Evolutionary conservation across 2,888 invertebrate species (phyloP), one percentile per base, ranked within the genome.

Genomic region (Mesoligia furuncula): DNA sequence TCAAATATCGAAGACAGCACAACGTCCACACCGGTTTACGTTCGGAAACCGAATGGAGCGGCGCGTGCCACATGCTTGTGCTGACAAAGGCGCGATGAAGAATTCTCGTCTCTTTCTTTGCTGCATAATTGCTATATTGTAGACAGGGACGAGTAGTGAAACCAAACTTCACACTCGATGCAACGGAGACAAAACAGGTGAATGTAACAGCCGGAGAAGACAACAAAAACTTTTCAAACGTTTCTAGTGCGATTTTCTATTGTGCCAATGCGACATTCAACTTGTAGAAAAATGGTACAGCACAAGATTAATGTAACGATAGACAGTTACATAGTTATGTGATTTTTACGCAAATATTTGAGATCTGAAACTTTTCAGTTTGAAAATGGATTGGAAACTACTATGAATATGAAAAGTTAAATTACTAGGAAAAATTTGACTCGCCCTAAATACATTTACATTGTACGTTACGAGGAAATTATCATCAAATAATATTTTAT

Each of bases 1-100:
- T 91, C 88, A 87, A 88, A 90, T 92, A 88, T 86, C 87, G 83
- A 81, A 89, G 88, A 84, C 86, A 79, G 78, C 90, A 84, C 88
- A 62, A 93, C 96, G 95, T 94, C 95, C 90, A 87, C 90, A 86
- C 91, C 86, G 90, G 87, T 81, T 91, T 90, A 87, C 94, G 95
- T 92, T 95, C 95, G 92, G 89, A 93, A 93, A 94, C 95, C 94
- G 96, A 96, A 96, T 96, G 95, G 93, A 93, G 92, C 91, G 94
- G 94, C 96, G 96, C 96, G 96, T 96, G 96, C 95, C 95, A 94
- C 95, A 95, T 94, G 95, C 92, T 93, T 88, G 89, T 90, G 89
- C 92, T 90, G 90, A 85, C 85, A 86, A 85, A 91, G 90, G 90
- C 90, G 90, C 89, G 87, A 87, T 88, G 83, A 92, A 92, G 90